A percentile compares a stretch with the other conserved stretches of the same genome.
Evolutionary conservation across 2,888 invertebrate genomes (phyloP).

Genomic region (Drosophila glabriapex): DNA sequence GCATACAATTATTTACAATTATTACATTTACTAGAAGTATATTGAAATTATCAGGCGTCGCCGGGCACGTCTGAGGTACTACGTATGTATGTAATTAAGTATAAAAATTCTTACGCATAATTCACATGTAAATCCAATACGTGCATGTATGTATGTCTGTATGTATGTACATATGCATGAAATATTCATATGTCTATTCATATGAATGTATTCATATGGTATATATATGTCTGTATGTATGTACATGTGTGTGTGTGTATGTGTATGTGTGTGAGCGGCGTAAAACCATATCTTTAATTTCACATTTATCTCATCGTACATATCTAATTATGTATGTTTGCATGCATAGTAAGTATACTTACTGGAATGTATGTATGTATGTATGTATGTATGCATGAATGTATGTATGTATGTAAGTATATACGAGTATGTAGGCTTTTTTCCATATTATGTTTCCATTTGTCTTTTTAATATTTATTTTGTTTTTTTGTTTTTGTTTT

Average conservation of each 20-base stretch:
- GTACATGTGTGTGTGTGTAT: slow-evolving; percentile 8
- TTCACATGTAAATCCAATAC: slow-evolving; percentile 52
- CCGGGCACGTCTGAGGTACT: slow-evolving; percentile 56
- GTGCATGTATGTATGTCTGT: slow-evolving; percentile 33
- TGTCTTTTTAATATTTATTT: slow-evolving; percentile 15
- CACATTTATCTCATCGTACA: slow-evolving; percentile 38
- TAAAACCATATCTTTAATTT: slow-evolving; percentile 23
- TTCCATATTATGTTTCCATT: slow-evolving; percentile 4
- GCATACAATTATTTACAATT: slow-evolving; percentile 39
- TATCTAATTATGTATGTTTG: slow-evolving; percentile 33
- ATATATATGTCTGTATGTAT: slow-evolving; percentile 1
- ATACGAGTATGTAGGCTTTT: slow-evolving; percentile 26
- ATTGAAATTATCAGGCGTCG: slow-evolving; percentile 61
- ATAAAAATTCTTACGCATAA: slow-evolving; percentile 51
- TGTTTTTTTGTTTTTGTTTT: background rate
- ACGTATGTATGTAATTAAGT: slow-evolving; percentile 42
- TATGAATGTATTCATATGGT: background rate
- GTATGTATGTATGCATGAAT: slow-evolving; percentile 28
- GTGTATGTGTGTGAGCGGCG: slow-evolving; percentile 10
- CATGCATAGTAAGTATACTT: slow-evolving; percentile 27
- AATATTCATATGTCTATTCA: background rate
- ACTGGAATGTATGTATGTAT: slow-evolving; percentile 21
- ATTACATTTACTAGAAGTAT: slow-evolving; percentile 11
- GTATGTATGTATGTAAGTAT: slow-evolving; percentile 28
- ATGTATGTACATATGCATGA: slow-evolving; percentile 23